phyloP scores from a whole-genome alignment of 2,888 invertebrate genomes.

The Drosophila longiperda region DNA sequence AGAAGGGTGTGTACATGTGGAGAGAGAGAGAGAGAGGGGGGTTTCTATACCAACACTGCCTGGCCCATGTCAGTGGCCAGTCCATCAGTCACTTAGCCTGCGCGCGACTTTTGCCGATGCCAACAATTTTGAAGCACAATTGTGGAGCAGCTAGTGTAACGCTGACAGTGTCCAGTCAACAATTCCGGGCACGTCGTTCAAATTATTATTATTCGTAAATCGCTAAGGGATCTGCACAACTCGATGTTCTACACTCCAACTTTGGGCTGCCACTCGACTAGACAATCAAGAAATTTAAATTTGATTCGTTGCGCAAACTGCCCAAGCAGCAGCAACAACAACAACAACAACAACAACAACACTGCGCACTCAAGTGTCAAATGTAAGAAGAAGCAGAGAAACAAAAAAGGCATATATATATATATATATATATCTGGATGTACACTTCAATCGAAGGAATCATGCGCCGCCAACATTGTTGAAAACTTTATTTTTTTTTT shows the following conservation, averaged over 20 bases:
- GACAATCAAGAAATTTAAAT: constrained; percentile 82
- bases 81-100: constrained; percentile 72
- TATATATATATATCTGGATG: constrained; percentile 16
- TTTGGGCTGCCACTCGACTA: constrained; percentile 74
- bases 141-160: constrained; percentile 28
- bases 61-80: constrained; percentile 56
- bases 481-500: constrained; percentile 37
- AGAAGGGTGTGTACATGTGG: background rate
- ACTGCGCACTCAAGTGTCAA: constrained; percentile 76
- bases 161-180: constrained; percentile 58
- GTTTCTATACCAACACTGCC: background rate
- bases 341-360: constrained; percentile 23
- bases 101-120: constrained; percentile 64
- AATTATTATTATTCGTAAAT: constrained; percentile 84
- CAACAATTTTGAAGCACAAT: constrained; percentile 46
- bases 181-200: constrained; percentile 82
- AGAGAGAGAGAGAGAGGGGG: background rate
- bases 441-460: constrained; percentile 63
- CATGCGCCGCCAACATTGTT: constrained; percentile 40
- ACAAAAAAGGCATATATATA: constrained; percentile 14
- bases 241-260: constrained; percentile 50
- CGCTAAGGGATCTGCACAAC: constrained; percentile 75
- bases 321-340: constrained; percentile 51
- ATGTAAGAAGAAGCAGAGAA: constrained; percentile 53
- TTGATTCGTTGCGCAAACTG: constrained; percentile 81